A percentile compares a stretch with the other conserved stretches of the same genome.
Conservation (phyloP, 2,113 vertebrate species). For the Rhizomys pruinosus region DNA sequence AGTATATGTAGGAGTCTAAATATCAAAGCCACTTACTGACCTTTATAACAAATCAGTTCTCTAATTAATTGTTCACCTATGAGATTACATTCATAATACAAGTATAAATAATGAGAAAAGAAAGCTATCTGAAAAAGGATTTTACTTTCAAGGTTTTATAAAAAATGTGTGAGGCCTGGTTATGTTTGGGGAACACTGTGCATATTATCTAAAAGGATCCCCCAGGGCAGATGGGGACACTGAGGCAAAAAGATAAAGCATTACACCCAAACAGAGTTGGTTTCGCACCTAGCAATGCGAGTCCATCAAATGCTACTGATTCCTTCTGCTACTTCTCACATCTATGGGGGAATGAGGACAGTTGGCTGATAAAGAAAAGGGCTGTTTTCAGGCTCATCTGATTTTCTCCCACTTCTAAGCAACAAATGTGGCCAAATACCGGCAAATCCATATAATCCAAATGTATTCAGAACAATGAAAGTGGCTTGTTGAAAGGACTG, state of each 20-base stretch:
- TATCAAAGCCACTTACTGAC: neutral
- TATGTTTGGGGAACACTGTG: neutral
- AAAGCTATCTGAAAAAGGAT: neutral
- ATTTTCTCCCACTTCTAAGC: neutral
- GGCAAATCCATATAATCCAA: neutral
- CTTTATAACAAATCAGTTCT: neutral
- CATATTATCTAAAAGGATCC: neutral
- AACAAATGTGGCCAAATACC: neutral
- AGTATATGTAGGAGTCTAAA: neutral
- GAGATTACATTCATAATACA: neutral
- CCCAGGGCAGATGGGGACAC: neutral
- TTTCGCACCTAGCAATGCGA: neutral
- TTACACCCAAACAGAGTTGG: neutral
- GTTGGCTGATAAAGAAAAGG: neutral
- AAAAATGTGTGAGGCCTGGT: neutral
- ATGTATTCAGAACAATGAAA: neutral
- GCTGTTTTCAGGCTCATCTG: accelerated
- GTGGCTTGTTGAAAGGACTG: neutral
- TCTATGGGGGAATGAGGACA: neutral
- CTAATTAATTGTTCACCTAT: neutral
- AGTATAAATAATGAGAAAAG: neutral
- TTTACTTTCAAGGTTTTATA: neutral
- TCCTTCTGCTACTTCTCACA: neutral
- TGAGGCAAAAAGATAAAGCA: neutral
- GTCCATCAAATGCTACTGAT: too few species aligned